Conservation (phyloP, 1,140 invertebrate genomes). For the Laupala kohalensis region DNA sequence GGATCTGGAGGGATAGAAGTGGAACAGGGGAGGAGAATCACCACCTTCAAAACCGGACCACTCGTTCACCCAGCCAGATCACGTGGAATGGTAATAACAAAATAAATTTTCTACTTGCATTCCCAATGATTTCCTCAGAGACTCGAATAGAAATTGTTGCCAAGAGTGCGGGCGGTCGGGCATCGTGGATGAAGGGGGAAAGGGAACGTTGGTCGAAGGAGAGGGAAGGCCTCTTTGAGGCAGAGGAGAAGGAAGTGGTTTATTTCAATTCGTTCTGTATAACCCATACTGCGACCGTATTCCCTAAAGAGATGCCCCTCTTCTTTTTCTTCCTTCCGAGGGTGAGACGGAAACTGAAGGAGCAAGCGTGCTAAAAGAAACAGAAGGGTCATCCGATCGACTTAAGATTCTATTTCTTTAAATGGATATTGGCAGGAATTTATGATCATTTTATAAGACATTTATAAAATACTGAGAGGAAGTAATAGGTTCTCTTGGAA, state of each 20-base stretch:
- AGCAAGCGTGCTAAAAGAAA: not conserved
- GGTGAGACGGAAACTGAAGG: not conserved
- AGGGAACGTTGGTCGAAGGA: not conserved
- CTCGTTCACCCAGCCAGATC: not conserved
- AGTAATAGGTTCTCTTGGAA: not conserved
- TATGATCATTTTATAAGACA: not conserved
- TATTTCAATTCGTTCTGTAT: conserved; percentile 12
- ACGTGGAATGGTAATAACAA: conserved; percentile 31
- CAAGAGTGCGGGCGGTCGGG: conserved; percentile 6
- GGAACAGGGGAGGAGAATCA: conserved; percentile 12
- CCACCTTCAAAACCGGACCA: conserved; percentile 1
- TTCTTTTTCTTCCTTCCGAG: not conserved
- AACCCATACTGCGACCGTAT: not conserved
- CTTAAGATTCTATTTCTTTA: not conserved
- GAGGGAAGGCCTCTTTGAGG: not conserved
- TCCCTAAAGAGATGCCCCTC: not conserved
- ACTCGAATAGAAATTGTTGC: conserved; percentile 23
- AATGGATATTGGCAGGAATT: not conserved
- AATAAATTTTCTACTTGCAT: conserved; percentile 49
- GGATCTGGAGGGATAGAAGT: not conserved
- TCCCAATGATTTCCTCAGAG: conserved; percentile 57
- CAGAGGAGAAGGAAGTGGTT: conserved; percentile 5
- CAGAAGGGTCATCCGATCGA: not conserved
- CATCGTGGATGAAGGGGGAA: not conserved
- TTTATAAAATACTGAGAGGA: not conserved